phyloP scores from a whole-genome alignment of 2,888 invertebrate species.

The Molanna angustata region DNA sequence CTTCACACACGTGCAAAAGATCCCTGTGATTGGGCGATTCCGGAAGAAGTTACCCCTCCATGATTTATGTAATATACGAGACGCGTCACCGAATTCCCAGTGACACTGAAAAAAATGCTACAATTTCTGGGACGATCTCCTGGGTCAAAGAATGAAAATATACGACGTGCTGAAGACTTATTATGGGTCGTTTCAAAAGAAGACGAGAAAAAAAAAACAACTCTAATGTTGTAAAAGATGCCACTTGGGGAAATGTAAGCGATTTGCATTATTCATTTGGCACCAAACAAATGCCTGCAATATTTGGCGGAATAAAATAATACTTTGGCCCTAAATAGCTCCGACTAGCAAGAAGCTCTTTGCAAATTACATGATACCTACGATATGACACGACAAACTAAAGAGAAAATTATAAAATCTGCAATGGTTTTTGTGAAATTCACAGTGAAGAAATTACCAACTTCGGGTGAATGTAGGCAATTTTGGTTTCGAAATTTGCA shows the following conservation, averaged over 20 bases:
- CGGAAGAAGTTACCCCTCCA: neutral
- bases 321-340: no score
- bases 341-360: no score
- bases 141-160: conserved; percentile 2
- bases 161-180: neutral
- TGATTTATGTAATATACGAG: neutral
- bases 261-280: conserved; percentile 17
- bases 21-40: no score
- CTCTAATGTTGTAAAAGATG: neutral
- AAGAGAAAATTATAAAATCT: no score
- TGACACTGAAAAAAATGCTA: conserved; percentile 3
- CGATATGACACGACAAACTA: no score
- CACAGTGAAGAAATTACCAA: no score
- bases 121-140: conserved; percentile 10
- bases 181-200: conserved; percentile 2
- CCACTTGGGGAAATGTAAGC: conserved; percentile 9
- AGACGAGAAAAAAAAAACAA: conserved; percentile 8
- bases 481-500: no score
- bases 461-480: no score
- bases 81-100: neutral
- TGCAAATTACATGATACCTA: no score
- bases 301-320: no score
- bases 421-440: no score
- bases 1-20: no score
- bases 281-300: neutral